A percentile compares a stretch with the other conserved stretches of the same genome.
These are phyloP conservation scores for Enteromius fasciolatus DNA, from an alignment of 2,797 vertebrate species.

Conservation along the genomic window DNA sequence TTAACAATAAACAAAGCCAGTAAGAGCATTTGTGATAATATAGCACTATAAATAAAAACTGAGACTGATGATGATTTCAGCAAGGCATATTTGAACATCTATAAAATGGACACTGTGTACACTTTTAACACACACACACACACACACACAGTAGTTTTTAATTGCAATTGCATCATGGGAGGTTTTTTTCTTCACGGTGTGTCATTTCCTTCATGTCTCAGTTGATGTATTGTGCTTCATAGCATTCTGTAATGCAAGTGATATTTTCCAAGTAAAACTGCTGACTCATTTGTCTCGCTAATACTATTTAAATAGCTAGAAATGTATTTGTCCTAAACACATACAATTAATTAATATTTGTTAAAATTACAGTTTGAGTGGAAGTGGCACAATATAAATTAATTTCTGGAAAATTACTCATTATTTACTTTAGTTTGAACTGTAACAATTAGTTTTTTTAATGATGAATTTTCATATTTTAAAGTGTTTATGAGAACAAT, in stretches of 20 bases:
- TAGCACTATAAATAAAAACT: slow-evolving; percentile 1
- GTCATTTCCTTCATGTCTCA: neutral
- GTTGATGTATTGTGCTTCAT: neutral
- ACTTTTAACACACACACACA: neutral
- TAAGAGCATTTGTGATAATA: slow-evolving; percentile 14
- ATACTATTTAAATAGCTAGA: neutral
- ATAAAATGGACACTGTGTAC: neutral
- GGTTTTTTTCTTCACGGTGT: neutral
- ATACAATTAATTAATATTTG: neutral
- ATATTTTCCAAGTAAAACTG: neutral
- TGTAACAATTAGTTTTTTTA: neutral
- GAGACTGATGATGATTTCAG: neutral
- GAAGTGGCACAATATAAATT: too few relatives aligned
- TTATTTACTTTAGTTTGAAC: neutral
- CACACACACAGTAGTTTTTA: neutral
- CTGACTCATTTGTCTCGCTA: neutral
- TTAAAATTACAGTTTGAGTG: too few relatives aligned
- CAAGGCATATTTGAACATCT: neutral
- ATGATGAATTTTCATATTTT: neutral
- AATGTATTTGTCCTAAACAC: neutral
- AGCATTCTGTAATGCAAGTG: neutral
- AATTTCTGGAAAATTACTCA: too few relatives aligned
- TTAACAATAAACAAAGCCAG: slow-evolving; percentile 38
- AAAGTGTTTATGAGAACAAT: neutral
- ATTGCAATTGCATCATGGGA: neutral